Percentiles rank a stretch among this genome's conserved stretches.
Conservation (phyloP, 2,113 vertebrate genomes). For the Candoia aspera region DNA sequence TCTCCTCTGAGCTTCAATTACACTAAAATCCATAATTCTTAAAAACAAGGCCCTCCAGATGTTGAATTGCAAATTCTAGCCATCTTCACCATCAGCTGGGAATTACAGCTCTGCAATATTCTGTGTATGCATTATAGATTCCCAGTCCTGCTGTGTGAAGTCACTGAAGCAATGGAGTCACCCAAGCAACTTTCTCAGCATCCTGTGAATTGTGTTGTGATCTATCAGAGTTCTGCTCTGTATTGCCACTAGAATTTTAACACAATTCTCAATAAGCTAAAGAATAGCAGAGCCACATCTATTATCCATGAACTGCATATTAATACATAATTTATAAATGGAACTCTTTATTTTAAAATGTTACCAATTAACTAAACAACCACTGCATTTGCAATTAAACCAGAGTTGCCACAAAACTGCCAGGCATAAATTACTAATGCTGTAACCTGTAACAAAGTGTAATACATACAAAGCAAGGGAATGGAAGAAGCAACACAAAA, state of each 20-base stretch:
- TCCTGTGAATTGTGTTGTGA: not conserved
- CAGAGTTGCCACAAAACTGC: slow-evolving; percentile 56
- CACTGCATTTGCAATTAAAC: slow-evolving; percentile 41
- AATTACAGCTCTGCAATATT: not conserved
- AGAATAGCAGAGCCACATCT: slow-evolving; percentile 35
- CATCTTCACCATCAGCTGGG: not conserved
- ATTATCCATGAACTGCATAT: slow-evolving; percentile 57
- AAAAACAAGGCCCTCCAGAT: not conserved
- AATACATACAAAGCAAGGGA: slow-evolving; percentile 24
- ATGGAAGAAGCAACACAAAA: slow-evolving; percentile 31
- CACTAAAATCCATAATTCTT: not conserved
- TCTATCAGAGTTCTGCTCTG: not conserved
- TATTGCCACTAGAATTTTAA: slow-evolving; percentile 49
- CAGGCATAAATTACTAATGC: slow-evolving; percentile 7
- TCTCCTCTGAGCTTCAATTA: not conserved
- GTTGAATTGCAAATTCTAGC: not conserved
- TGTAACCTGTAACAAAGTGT: slow-evolving; percentile 10
- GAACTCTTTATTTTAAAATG: slow-evolving; percentile 60
- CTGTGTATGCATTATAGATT: not conserved
- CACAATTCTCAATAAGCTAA: slow-evolving; percentile 51
- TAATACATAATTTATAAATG: slow-evolving; percentile 67
- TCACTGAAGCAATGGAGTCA: not conserved
- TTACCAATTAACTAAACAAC: slow-evolving; percentile 60
- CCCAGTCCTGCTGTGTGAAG: not conserved
- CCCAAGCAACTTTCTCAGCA: not conserved